Conservation (phyloP, 2,888 invertebrate genomes). For the Synanthedon formicaeformis region DNA sequence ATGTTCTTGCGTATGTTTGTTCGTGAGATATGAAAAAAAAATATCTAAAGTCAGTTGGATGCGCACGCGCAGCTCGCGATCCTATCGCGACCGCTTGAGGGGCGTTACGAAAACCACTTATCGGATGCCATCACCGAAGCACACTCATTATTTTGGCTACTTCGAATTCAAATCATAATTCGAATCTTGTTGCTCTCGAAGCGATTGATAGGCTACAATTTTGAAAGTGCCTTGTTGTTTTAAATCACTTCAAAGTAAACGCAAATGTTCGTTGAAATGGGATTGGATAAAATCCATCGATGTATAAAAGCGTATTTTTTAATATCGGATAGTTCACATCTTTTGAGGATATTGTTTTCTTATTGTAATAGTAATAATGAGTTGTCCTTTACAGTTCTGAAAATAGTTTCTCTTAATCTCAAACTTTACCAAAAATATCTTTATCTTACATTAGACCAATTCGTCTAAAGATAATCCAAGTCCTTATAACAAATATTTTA, state of each 20-base stretch:
- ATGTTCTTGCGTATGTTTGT: constrained; percentile 39
- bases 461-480: too few relatives aligned
- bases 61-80: constrained; percentile 46
- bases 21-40: constrained; percentile 28
- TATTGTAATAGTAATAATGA: too few relatives aligned
- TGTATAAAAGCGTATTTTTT: too few relatives aligned
- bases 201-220: constrained; percentile 17
- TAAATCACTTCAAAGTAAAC: neutral
- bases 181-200: constrained; percentile 14
- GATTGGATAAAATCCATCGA: too few relatives aligned
- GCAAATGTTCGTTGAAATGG: too few relatives aligned
- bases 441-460: too few relatives aligned
- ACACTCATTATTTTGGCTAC: constrained; percentile 60
- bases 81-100: constrained; percentile 46
- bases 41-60: constrained; percentile 8
- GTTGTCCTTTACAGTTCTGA: too few relatives aligned
- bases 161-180: constrained; percentile 43
- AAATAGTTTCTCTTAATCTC: too few relatives aligned
- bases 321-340: too few relatives aligned
- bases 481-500: too few relatives aligned
- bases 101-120: constrained; percentile 68
- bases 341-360: too few relatives aligned
- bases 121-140: constrained; percentile 52
- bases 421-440: too few relatives aligned
- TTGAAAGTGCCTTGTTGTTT: constrained; percentile 9